A percentile compares a stretch with the other conserved stretches of the same genome.
Conservation (phyloP, 2,888 invertebrate genomes). For the Melanophora roralis region DNA sequence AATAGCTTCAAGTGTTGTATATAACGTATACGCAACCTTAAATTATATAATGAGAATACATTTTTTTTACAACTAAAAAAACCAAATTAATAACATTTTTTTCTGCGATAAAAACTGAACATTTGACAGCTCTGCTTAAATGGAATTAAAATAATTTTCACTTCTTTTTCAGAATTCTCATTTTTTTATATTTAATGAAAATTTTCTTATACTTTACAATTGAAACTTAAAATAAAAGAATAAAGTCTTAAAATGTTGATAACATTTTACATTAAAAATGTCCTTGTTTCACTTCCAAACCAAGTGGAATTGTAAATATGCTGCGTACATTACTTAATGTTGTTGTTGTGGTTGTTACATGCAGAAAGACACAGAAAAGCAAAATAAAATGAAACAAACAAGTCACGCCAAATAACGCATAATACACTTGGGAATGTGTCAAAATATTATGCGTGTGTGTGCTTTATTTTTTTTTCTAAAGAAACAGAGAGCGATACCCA, state of each 20-base stretch:
- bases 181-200: not conserved
- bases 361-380: slow-evolving; percentile 25
- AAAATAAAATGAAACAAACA: slow-evolving; percentile 13
- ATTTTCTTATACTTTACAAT: not conserved
- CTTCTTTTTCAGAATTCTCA: too few relatives aligned
- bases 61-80: too few relatives aligned
- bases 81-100: too few relatives aligned
- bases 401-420: slow-evolving; percentile 6
- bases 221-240: not conserved
- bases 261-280: slow-evolving; percentile 6
- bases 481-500: slow-evolving; percentile 3
- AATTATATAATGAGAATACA: too few relatives aligned
- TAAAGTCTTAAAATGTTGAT: too few relatives aligned
- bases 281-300: not conserved
- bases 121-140: too few relatives aligned
- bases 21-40: too few relatives aligned
- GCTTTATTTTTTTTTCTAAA: not conserved
- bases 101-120: too few relatives aligned
- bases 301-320: slow-evolving; percentile 27
- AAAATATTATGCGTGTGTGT: not conserved
- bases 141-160: too few relatives aligned
- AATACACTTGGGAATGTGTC: slow-evolving; percentile 29
- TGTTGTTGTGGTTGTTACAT: slow-evolving; percentile 61
- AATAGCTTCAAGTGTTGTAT: too few relatives aligned
- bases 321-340: slow-evolving; percentile 32